These are phyloP conservation scores for Phoxinus phoxinus DNA, from an alignment of 2,113 vertebrate species.

Conservation along the genomic window DNA sequence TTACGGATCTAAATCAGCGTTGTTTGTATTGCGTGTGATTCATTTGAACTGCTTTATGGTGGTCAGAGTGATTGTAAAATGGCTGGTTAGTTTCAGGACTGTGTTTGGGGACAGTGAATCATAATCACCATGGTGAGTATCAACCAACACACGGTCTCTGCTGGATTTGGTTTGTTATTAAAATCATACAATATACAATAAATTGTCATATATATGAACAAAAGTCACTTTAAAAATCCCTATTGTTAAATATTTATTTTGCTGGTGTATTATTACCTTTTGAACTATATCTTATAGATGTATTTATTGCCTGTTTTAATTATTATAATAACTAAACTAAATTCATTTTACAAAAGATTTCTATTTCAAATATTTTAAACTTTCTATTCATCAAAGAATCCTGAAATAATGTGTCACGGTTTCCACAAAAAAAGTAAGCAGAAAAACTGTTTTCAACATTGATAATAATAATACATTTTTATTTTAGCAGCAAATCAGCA, in stretches of 20 bases:
- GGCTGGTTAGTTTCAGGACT: background rate
- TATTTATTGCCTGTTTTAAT: background rate
- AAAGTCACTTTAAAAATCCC: background rate
- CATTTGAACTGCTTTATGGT: background rate
- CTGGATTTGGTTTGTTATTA: background rate
- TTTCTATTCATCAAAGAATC: too few species aligned
- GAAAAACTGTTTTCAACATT: background rate
- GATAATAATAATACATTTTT: background rate
- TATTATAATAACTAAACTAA: background rate
- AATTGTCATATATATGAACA: background rate
- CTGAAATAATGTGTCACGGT: too few species aligned
- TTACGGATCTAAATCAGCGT: background rate
- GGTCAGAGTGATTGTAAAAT: background rate
- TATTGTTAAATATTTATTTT: background rate
- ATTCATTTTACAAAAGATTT: background rate
- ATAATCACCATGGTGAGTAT: slow-evolving; percentile 31
- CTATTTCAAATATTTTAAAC: background rate
- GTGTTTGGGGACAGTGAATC: background rate
- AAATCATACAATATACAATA: background rate
- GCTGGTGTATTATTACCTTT: background rate
- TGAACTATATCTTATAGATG: background rate
- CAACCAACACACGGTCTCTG: background rate
- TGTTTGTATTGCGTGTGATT: background rate
- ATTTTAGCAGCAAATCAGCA: background rate
- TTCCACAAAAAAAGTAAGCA: too few species aligned